phyloP scores from a whole-genome alignment of 2,797 vertebrate species.

The Artibeus lituratus region DNA sequence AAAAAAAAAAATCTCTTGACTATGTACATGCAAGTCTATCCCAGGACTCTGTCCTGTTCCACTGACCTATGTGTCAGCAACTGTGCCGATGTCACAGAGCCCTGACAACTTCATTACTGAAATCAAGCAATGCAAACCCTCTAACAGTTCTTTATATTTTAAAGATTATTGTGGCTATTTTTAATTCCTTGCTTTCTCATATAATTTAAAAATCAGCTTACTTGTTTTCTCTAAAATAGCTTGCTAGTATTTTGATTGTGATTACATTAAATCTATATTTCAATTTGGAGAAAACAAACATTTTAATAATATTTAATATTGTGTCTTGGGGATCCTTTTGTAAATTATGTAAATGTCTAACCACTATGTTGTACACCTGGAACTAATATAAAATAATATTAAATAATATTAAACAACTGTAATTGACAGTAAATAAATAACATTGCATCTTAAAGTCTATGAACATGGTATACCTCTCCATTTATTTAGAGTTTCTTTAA shows the following conservation, averaged over 20 bases:
- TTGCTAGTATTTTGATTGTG: background rate
- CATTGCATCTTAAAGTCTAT: background rate
- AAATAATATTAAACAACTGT: too few relatives aligned
- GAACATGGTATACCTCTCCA: background rate
- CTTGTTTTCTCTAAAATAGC: background rate
- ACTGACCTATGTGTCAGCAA: background rate
- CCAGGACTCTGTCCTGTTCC: background rate
- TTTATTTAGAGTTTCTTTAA: background rate
- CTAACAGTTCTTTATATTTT: background rate
- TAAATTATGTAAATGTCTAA: background rate
- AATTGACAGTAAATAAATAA: background rate
- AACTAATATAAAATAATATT: too few relatives aligned
- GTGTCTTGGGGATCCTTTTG: background rate
- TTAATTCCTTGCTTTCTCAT: background rate
- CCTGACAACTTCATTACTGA: background rate
- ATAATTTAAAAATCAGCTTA: slow-evolving; percentile 24
- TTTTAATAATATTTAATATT: background rate
- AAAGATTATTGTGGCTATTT: background rate
- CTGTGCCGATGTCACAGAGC: background rate
- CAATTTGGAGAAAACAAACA: background rate
- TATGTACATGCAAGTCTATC: background rate
- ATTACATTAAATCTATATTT: background rate
- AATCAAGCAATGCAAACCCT: background rate
- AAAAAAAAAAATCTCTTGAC: background rate
- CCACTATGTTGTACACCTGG: too few relatives aligned